Evolutionary conservation across 2,113 vertebrate genomes (phyloP).

Genomic region (Osmerus eperlanus): DNA sequence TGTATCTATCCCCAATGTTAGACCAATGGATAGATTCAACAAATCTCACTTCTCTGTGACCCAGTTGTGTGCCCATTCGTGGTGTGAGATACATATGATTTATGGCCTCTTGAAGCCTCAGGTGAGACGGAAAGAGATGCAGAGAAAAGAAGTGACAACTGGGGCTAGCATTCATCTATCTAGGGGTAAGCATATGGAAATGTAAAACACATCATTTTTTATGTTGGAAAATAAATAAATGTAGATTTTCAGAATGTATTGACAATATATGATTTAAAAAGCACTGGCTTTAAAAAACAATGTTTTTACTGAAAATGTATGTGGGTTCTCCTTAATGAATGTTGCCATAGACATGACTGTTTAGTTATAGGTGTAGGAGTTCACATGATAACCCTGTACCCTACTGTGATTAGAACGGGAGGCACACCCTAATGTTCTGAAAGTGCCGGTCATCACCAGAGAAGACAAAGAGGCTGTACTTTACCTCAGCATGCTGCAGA

Average conservation of each 20-base stretch:
- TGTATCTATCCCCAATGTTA: neutral
- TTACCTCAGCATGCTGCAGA: neutral
- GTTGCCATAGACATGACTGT: no score
- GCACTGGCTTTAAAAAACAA: no score
- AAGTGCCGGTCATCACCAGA: neutral
- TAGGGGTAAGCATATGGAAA: slow-evolving; percentile 50
- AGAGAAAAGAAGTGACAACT: slow-evolving; percentile 47
- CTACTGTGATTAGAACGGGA: neutral
- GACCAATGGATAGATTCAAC: slow-evolving; percentile 60
- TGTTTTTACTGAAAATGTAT: no score
- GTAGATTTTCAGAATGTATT: neutral
- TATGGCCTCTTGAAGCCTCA: slow-evolving; percentile 60
- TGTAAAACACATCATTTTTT: neutral
- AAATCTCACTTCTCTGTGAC: slow-evolving; percentile 67
- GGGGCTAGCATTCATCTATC: slow-evolving; percentile 71
- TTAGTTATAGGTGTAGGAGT: no score
- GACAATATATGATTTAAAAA: no score
- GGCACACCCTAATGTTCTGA: neutral
- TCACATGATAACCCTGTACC: neutral
- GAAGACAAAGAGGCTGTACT: slow-evolving; percentile 4
- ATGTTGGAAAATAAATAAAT: no score
- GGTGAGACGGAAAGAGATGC: slow-evolving; percentile 35
- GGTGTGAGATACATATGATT: slow-evolving; percentile 74
- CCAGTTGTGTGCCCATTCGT: slow-evolving; percentile 66
- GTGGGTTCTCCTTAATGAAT: no score